These are phyloP conservation scores for Criorhina ranunculi DNA, from an alignment of 2,888 invertebrate species.

Conservation along the genomic window DNA sequence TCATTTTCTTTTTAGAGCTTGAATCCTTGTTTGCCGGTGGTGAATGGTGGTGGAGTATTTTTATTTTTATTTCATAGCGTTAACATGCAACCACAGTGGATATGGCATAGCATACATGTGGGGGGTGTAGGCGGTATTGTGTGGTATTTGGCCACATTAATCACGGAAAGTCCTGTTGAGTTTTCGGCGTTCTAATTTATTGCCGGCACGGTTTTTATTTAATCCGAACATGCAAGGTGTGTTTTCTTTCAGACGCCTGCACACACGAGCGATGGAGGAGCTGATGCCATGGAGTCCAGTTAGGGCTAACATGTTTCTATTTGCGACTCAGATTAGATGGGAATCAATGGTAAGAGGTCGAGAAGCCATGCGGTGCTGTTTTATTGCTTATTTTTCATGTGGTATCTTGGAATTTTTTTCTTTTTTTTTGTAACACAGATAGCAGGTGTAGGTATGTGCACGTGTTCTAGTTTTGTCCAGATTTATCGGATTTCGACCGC, in stretches of 20 bases:
- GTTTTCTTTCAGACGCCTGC: slow-evolving; percentile 12
- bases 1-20: slow-evolving; percentile 59
- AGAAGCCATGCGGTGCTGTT: slow-evolving; percentile 38
- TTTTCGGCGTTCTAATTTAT: slow-evolving; percentile 71
- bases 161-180: slow-evolving; percentile 70
- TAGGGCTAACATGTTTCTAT: slow-evolving; percentile 48
- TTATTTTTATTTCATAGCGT: slow-evolving; percentile 48
- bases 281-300: slow-evolving; percentile 16
- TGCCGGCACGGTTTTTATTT: slow-evolving; percentile 57
- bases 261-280: slow-evolving; percentile 3
- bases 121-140: slow-evolving; percentile 11
- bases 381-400: slow-evolving; percentile 32
- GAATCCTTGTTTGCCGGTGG: slow-evolving; percentile 10
- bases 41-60: background rate
- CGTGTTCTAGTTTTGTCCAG: slow-evolving; percentile 16
- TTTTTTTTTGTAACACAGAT: background rate
- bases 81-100: slow-evolving; percentile 52
- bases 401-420: slow-evolving; percentile 5
- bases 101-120: slow-evolving; percentile 21
- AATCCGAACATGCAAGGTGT: slow-evolving; percentile 64
- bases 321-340: slow-evolving; percentile 47
- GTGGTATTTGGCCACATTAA: slow-evolving; percentile 60
- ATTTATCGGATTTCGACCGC: background rate
- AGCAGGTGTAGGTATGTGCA: background rate
- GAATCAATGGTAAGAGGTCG: slow-evolving; percentile 52